A percentile compares a stretch with the other conserved stretches of the same genome.
These are phyloP conservation scores for Ahaetulla prasina DNA, from an alignment of 2,113 vertebrate species.

Conservation along the genomic window DNA sequence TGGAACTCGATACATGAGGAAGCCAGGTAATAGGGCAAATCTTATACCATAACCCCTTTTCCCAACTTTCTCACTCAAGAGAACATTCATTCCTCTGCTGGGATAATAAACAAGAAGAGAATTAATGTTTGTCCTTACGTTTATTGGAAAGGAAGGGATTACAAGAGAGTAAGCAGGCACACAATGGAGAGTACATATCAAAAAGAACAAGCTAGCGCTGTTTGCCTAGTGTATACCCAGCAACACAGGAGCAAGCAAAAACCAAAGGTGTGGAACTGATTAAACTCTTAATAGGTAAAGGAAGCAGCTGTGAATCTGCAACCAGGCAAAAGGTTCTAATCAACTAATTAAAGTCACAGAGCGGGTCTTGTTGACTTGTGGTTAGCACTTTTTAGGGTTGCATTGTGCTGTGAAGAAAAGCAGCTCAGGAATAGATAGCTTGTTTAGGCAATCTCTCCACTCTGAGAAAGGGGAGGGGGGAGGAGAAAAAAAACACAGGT, in stretches of 20 bases:
- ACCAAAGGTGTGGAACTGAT: background rate
- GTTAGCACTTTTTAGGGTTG: background rate
- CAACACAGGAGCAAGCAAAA: background rate
- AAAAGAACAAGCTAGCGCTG: background rate
- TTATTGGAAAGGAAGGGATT: background rate
- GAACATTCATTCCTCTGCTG: background rate
- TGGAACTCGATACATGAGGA: background rate
- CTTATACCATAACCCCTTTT: background rate
- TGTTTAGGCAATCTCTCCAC: background rate
- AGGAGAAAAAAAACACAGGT: background rate
- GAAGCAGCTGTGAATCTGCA: background rate
- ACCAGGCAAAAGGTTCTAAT: background rate
- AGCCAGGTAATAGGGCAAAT: background rate
- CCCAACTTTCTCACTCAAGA: background rate
- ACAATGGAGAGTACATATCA: background rate
- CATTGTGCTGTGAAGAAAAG: background rate
- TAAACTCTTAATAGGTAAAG: background rate
- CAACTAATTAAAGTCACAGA: background rate
- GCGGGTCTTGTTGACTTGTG: background rate
- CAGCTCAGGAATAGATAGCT: background rate
- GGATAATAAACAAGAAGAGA: background rate
- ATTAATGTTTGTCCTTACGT: background rate
- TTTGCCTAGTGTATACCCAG: background rate
- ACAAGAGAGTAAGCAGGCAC: background rate
- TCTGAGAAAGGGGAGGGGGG: background rate